These are phyloP conservation scores for Intellagama lesueurii DNA, from an alignment of 2,797 vertebrate genomes.

Conservation along the genomic window DNA sequence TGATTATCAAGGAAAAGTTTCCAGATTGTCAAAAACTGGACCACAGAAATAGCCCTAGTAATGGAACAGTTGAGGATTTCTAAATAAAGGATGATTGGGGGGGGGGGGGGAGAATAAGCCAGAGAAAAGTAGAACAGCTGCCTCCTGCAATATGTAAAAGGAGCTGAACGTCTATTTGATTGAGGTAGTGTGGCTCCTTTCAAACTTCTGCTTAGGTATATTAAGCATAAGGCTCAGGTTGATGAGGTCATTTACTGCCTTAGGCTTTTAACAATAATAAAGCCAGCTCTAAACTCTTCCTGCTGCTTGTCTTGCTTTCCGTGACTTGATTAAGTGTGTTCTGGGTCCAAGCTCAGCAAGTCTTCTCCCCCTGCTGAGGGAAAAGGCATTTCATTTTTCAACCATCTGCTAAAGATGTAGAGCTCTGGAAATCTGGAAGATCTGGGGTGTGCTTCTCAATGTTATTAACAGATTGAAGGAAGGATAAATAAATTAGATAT, in stretches of 20 bases:
- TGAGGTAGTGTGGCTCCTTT: neutral
- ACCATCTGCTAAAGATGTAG: slow-evolving; percentile 66
- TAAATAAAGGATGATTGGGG: neutral
- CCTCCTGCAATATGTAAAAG: slow-evolving; percentile 29
- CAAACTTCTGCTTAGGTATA: slow-evolving; percentile 47
- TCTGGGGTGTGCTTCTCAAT: slow-evolving; percentile 59
- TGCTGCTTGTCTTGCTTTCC: slow-evolving; percentile 62
- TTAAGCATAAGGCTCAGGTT: slow-evolving; percentile 35
- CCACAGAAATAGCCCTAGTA: neutral
- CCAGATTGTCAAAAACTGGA: neutral
- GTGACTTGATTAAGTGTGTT: slow-evolving; percentile 64
- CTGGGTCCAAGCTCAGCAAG: slow-evolving; percentile 57
- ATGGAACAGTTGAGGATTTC: too few species aligned
- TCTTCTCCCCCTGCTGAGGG: slow-evolving; percentile 24
- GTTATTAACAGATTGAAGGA: slow-evolving; percentile 57
- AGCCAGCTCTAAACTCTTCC: slow-evolving; percentile 50
- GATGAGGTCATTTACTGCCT: slow-evolving; percentile 66
- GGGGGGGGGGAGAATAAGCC: slow-evolving; percentile 18
- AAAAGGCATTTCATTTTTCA: slow-evolving; percentile 53
- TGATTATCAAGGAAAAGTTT: slow-evolving; percentile 2
- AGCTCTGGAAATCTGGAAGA: slow-evolving; percentile 60
- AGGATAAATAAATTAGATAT: slow-evolving; percentile 43
- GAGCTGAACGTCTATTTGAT: slow-evolving; percentile 9
- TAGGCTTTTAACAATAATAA: slow-evolving; percentile 58
- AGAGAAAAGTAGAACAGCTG: slow-evolving; percentile 25